Percentiles rank a stretch among this genome's conserved stretches.
Evolutionary conservation across 2,113 vertebrate genomes (phyloP).

Genomic region (Brachionichthys hirsutus): DNA sequence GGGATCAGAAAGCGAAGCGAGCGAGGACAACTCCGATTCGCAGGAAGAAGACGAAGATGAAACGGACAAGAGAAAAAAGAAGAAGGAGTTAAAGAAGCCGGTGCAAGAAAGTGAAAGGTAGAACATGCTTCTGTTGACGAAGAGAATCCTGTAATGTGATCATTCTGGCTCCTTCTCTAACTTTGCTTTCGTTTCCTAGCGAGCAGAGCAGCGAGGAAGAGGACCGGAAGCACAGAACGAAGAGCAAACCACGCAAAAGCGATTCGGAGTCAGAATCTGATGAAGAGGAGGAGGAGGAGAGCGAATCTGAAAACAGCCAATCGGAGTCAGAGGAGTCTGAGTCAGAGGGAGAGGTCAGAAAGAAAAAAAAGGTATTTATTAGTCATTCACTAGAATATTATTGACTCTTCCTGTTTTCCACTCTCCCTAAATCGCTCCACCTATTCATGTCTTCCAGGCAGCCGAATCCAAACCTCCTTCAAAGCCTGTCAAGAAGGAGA

Average conservation of each 20-base stretch:
- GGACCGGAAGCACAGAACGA: slow-evolving; percentile 72
- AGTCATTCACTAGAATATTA: background rate
- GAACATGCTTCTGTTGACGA: background rate
- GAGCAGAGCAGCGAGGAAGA: slow-evolving; percentile 84
- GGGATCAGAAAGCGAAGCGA: slow-evolving; percentile 79
- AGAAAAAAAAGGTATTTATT: slow-evolving; percentile 77
- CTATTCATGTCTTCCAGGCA: slow-evolving; percentile 37
- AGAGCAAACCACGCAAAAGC: slow-evolving; percentile 60
- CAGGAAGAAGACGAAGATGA: slow-evolving; percentile 84
- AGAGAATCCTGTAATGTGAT: too few species aligned
- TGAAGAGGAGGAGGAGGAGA: slow-evolving; percentile 83
- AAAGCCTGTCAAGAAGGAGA: slow-evolving; percentile 74
- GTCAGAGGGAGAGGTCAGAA: slow-evolving; percentile 77
- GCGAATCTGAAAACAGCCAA: slow-evolving; percentile 85
- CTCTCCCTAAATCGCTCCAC: background rate
- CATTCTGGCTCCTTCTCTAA: background rate
- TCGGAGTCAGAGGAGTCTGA: slow-evolving; percentile 84
- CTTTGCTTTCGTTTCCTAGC: slow-evolving; percentile 59
- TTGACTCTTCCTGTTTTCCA: background rate
- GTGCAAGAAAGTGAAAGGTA: slow-evolving; percentile 64
- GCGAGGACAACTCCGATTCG: slow-evolving; percentile 77
- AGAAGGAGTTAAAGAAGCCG: slow-evolving; percentile 70
- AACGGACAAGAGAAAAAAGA: slow-evolving; percentile 71
- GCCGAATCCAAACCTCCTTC: slow-evolving; percentile 69
- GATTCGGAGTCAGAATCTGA: slow-evolving; percentile 80